Evolutionary conservation across 2,888 invertebrate species (phyloP).

Genomic region (Coleophora flavipennella): DNA sequence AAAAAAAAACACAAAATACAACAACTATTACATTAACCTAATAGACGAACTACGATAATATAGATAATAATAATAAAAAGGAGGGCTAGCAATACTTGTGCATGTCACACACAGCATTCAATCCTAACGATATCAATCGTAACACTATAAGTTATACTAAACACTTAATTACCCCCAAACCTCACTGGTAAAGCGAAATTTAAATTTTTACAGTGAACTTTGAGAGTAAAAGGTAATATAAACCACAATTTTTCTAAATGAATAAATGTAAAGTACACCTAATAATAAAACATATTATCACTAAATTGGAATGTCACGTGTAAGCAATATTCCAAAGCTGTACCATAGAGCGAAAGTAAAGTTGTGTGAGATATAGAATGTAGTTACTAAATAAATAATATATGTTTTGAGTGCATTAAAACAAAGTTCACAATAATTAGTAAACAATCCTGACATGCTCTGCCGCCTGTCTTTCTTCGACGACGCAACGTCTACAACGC

Average conservation of each 20-base stretch:
- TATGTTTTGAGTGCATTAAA: conserved; percentile 37
- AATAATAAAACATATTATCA: conserved; percentile 50
- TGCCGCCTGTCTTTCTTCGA: conserved; percentile 7
- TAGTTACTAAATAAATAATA: conserved; percentile 23
- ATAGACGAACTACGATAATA: conserved; percentile 36
- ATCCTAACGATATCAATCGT: conserved; percentile 23
- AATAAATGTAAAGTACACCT: conserved; percentile 39
- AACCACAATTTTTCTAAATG: conserved; percentile 59
- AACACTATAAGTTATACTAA: conserved; percentile 30
- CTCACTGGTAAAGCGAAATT: conserved; percentile 17
- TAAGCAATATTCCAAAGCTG: conserved; percentile 47
- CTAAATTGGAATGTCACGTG: conserved; percentile 47
- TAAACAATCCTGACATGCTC: conserved; percentile 36
- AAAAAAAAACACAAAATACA: conserved; percentile 61
- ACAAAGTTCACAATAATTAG: conserved; percentile 65
- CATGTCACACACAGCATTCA: conserved; percentile 32
- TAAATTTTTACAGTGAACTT: conserved; percentile 17
- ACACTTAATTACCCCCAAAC: conserved; percentile 20
- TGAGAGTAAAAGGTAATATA: conserved; percentile 31
- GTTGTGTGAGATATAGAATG: conserved; percentile 28
- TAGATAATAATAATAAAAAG: conserved; percentile 19
- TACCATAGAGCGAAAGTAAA: conserved; percentile 31
- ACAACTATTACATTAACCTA: conserved; percentile 57
- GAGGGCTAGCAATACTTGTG: conserved; percentile 58
- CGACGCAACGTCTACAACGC: conserved; percentile 41